Evolutionary conservation across 2,113 vertebrate species (phyloP).

Genomic region (Lepidothrix coronata): DNA sequence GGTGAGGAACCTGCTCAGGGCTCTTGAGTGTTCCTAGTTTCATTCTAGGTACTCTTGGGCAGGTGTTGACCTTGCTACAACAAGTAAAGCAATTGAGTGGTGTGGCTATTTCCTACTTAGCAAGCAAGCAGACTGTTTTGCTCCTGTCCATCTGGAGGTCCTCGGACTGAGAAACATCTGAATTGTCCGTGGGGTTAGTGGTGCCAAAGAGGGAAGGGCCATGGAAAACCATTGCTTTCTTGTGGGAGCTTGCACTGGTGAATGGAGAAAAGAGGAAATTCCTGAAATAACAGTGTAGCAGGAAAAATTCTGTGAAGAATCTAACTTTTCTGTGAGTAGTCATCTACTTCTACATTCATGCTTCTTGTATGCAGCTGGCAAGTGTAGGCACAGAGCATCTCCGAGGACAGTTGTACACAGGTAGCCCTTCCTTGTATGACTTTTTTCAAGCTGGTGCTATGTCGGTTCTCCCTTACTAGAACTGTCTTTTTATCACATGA

Average conservation of each 20-base stretch:
- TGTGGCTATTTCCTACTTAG: not conserved
- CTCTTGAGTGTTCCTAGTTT: not conserved
- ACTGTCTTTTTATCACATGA: not conserved
- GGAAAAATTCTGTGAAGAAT: not conserved
- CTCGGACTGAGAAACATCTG: not conserved
- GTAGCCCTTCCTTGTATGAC: not conserved
- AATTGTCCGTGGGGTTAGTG: not conserved
- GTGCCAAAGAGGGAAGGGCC: not conserved
- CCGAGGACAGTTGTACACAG: not conserved
- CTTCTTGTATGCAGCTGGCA: not conserved
- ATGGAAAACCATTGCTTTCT: not conserved
- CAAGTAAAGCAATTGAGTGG: not conserved
- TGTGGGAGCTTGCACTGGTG: not conserved
- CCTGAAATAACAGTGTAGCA: not conserved
- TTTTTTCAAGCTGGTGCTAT: not conserved
- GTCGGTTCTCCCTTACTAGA: not conserved
- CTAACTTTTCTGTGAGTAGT: not conserved
- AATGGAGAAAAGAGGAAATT: not conserved
- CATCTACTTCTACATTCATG: not conserved
- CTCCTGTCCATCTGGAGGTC: not conserved
- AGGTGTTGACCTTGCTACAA: not conserved
- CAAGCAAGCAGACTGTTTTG: fast-evolving
- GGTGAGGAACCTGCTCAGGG: not conserved
- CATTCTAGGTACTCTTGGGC: not conserved
- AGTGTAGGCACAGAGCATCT: not conserved